These are phyloP conservation scores for Aphelocoma coerulescens DNA, from an alignment of 2,113 vertebrate genomes.

Conservation along the genomic window DNA sequence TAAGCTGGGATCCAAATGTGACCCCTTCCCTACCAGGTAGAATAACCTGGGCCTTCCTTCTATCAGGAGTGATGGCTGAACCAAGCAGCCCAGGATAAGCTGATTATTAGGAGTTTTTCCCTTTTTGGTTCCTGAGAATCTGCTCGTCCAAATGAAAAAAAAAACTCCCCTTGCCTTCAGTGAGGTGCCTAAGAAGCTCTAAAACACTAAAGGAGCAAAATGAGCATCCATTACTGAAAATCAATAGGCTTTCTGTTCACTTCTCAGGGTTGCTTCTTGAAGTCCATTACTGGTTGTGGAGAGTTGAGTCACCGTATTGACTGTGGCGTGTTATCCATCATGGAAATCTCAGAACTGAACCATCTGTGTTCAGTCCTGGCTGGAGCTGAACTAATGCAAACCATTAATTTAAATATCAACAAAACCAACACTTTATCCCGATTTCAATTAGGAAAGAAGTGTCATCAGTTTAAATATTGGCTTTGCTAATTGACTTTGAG, in stretches of 20 bases:
- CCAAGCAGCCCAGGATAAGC: not conserved
- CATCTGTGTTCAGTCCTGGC: not conserved
- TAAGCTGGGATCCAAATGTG: not conserved
- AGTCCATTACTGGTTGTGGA: not conserved
- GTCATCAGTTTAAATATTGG: not conserved
- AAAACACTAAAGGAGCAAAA: not conserved
- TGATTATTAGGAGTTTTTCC: not conserved
- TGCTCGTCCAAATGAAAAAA: not conserved
- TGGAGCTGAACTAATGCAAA: not conserved
- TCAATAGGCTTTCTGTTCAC: not conserved
- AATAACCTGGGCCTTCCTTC: not conserved
- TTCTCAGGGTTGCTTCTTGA: not conserved
- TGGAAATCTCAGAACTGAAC: not conserved
- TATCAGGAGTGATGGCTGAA: not conserved
- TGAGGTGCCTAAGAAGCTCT: not conserved
- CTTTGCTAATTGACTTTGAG: not conserved
- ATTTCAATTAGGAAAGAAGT: not conserved
- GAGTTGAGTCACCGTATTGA: not conserved
- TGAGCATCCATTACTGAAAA: not conserved
- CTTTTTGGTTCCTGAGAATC: not conserved
- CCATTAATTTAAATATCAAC: not conserved
- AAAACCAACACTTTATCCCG: not conserved
- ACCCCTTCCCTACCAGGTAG: not conserved
- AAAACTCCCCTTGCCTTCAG: not conserved
- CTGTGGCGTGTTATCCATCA: not conserved